Conservation (phyloP, 2,797 vertebrate species). For the Neosalanx taihuensis region DNA sequence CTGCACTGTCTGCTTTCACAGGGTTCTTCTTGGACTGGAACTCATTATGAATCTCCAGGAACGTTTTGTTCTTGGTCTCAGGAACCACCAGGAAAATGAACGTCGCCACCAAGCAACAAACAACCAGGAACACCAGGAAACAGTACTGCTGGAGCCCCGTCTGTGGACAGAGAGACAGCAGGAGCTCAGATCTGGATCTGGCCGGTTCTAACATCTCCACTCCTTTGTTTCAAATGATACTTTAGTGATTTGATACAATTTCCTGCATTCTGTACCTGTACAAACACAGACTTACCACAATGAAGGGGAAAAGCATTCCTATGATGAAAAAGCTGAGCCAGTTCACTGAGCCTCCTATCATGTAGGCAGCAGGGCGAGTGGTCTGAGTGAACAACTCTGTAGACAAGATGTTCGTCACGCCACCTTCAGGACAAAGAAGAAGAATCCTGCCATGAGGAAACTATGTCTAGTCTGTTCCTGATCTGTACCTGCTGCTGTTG, state of each 20-base stretch:
- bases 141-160: conserved; percentile 83
- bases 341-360: conserved; percentile 75
- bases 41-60: conserved; percentile 81
- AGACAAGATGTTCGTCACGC: conserved; percentile 84
- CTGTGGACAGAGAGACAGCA: conserved; percentile 61
- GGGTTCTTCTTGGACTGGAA: conserved; percentile 61
- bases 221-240: neutral
- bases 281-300: conserved; percentile 76
- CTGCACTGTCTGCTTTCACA: neutral
- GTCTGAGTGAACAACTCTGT: conserved; percentile 85
- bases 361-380: conserved; percentile 78
- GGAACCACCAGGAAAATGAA: conserved; percentile 80
- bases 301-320: conserved; percentile 83
- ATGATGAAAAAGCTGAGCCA: conserved; percentile 86
- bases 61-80: conserved; percentile 87
- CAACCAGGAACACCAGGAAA: conserved; percentile 82
- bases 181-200: neutral
- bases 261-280: neutral
- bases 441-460: neutral
- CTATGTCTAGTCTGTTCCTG: neutral
- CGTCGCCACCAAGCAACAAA: conserved; percentile 66
- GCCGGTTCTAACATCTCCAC: conserved; percentile 3
- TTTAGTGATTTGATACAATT: neutral
- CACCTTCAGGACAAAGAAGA: conserved; percentile 70
- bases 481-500: neutral